These are phyloP conservation scores for Hirtodrosophila cameraria DNA, from an alignment of 2,888 invertebrate genomes.

Conservation along the genomic window DNA sequence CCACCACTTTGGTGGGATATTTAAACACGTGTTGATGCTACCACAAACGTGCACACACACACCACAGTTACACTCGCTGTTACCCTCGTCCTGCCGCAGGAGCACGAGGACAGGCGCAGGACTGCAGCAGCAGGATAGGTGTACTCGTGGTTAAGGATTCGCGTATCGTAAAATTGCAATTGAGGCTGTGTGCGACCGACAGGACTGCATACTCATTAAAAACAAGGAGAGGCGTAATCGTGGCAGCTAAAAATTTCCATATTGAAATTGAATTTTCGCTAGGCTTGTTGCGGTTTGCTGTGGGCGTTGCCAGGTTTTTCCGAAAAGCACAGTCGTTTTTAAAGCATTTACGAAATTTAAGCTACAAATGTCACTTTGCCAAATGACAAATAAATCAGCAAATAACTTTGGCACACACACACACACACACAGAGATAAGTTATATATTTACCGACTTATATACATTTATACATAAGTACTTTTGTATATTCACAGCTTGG, in stretches of 20 bases:
- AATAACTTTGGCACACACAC: conserved; percentile 14
- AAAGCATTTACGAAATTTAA: conserved; percentile 19
- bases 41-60: conserved; percentile 64
- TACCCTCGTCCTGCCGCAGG: no score
- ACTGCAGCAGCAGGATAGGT: conserved; percentile 7
- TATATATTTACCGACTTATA: conserved; percentile 5
- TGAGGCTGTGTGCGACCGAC: conserved; percentile 13
- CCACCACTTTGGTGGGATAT: conserved; percentile 43
- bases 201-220: conserved; percentile 43
- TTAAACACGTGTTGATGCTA: conserved; percentile 70
- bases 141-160: conserved; percentile 29
- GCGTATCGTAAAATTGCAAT: conserved; percentile 44
- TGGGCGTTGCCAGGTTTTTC: conserved; percentile 39
- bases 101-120: no score
- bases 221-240: conserved; percentile 30
- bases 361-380: conserved; percentile 41
- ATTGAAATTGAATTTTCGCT: conserved; percentile 81
- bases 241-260: conserved; percentile 64
- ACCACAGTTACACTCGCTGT: no score
- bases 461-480: conserved; percentile 5
- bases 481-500: conserved; percentile 30
- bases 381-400: conserved; percentile 24
- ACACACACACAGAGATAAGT: conserved; percentile 2
- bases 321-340: conserved; percentile 19
- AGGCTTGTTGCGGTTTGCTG: conserved; percentile 65